Evolutionary conservation across 2,888 invertebrate genomes (phyloP), one percentile per base, ranked within the genome.

Genomic region (Cenopis cana): DNA sequence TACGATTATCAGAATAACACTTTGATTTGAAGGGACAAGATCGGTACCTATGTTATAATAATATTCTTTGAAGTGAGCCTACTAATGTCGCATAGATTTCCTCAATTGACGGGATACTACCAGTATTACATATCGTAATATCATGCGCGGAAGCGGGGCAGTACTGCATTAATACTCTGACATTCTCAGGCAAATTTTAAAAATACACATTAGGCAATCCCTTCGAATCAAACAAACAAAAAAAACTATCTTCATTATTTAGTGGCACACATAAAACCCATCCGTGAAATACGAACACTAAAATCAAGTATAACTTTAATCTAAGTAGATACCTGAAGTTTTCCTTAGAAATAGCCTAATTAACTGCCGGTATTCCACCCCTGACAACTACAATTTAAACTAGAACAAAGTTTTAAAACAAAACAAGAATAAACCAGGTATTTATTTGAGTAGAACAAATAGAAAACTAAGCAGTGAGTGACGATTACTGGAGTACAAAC

Each of bases 381-480:
- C 36, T 17, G 17, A 17, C 29, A 17, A n/a, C 17, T 49, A 52
- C 36, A 50, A 50, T 55, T 33, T 12, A 62, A 70, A 59, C 59
- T 61, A 54, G 52, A 52, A 36, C 62, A 64, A 59, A 59, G 54
- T 64, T 20, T 59, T 52, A 24, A 55, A 69, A 55, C 59, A 18
- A 66, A 65, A 68, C 46, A 56, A 62, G 18, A 57, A 57, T 65
- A 54, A 66, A 70, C 57, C 70, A 66, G 46, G 70, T 55, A 70
- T 46, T 60, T 66, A 65, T 70, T 66, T 70, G 70, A 70, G 69
- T 24, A 9, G 52, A 66, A 70, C 70, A 70, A 70, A 66, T 65
- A 70, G 20, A 54, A 62, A 69, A 69, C 56, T 56, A 12, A 50
- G 57, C 52, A 36, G 64, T 29, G 65, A 66, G 54, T 71, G 61